A percentile compares a stretch with the other conserved stretches of the same genome.
Conservation (phyloP, 1,140 invertebrate species). For the Euglossa dilemma region DNA sequence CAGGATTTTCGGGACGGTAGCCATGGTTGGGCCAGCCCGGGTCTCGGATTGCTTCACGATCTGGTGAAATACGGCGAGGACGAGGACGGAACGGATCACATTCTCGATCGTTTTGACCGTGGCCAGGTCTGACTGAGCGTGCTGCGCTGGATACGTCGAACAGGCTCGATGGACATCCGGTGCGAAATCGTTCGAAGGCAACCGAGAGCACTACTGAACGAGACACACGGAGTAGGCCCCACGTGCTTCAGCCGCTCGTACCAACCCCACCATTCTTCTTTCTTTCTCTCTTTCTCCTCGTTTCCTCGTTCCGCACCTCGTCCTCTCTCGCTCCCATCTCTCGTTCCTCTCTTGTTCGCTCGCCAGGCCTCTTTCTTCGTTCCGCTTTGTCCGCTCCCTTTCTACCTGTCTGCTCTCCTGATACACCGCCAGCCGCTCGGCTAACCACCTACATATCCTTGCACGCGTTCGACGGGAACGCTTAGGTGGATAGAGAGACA, state of each 20-base stretch:
- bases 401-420: conserved; percentile 63
- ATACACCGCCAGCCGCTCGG: conserved; percentile 46
- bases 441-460: conserved; percentile 69
- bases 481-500: conserved; percentile 4
- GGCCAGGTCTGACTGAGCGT: conserved; percentile 14
- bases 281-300: conserved; percentile 62
- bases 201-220: conserved; percentile 78
- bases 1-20: conserved; percentile 42
- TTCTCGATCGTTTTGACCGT: conserved; percentile 32
- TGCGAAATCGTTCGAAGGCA: conserved; percentile 75
- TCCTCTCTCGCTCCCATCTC: conserved; percentile 47
- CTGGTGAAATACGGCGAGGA: not conserved
- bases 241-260: conserved; percentile 76
- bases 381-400: conserved; percentile 49
- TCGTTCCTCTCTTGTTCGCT: conserved; percentile 54
- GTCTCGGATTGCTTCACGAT: not conserved
- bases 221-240: conserved; percentile 73
- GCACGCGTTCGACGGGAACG: conserved; percentile 45
- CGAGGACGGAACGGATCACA: conserved; percentile 35
- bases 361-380: conserved; percentile 53
- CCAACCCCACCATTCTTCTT: conserved; percentile 72
- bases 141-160: conserved; percentile 16
- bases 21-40: conserved; percentile 23
- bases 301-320: conserved; percentile 46
- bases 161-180: conserved; percentile 53